Conservation (phyloP, 1,140 invertebrate species). For the Megalopta genalis region DNA sequence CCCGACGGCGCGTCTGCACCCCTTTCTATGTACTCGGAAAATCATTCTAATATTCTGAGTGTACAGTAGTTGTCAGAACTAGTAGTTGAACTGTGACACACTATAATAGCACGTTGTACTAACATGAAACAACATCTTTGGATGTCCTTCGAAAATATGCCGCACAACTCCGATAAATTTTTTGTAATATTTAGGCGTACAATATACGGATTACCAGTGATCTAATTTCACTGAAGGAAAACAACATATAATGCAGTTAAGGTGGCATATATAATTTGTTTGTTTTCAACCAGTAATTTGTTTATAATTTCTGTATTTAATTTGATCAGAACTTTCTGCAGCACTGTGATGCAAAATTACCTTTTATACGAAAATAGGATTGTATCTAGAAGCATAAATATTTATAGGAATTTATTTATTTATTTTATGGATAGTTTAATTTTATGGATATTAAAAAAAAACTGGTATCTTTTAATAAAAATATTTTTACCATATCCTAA, state of each 20-base stretch:
- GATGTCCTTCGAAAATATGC: slow-evolving; percentile 3
- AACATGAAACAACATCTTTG: background rate
- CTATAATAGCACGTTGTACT: slow-evolving; percentile 30
- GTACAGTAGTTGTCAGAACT: slow-evolving; percentile 47
- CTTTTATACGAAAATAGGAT: background rate
- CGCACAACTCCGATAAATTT: no score
- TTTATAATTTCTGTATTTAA: no score
- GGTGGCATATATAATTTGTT: background rate
- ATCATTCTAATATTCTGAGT: slow-evolving; percentile 8
- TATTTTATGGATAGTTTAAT: background rate
- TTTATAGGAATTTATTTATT: background rate
- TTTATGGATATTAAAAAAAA: background rate
- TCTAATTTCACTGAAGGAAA: background rate
- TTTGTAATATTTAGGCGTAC: background rate
- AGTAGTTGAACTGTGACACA: slow-evolving; percentile 34
- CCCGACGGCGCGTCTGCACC: background rate
- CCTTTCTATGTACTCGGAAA: background rate
- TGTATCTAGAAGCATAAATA: background rate
- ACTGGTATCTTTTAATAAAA: no score
- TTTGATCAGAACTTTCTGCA: background rate
- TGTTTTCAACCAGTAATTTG: background rate
- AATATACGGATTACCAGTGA: background rate
- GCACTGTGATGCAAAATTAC: background rate
- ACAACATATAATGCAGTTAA: slow-evolving; percentile 1
- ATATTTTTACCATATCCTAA: no score